These are phyloP conservation scores for Cheilosia variabilis DNA, from an alignment of 2,888 invertebrate genomes.

Conservation along the genomic window DNA sequence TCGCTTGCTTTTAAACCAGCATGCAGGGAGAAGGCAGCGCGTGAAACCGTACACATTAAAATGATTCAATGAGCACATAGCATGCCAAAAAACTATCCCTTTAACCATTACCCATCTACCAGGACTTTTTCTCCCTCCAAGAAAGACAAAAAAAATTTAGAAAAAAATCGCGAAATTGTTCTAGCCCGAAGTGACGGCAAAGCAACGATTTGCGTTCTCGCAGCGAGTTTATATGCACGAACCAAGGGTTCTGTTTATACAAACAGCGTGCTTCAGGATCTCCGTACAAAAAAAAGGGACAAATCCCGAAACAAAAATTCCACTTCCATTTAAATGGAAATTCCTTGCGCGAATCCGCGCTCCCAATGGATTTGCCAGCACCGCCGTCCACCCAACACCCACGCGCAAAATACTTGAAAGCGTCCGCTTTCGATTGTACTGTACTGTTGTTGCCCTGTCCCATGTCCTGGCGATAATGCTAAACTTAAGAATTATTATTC, in stretches of 20 bases:
- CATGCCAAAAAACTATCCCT: conserved; percentile 53
- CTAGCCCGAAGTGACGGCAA: conserved; percentile 36
- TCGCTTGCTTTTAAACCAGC: not conserved
- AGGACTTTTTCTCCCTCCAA: conserved; percentile 8
- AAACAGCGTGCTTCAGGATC: conserved; percentile 1
- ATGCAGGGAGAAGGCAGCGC: not conserved
- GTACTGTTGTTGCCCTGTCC: conserved; percentile 1
- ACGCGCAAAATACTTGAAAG: conserved; percentile 30
- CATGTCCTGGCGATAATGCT: conserved; percentile 12
- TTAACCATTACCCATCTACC: conserved; percentile 24
- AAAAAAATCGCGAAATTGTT: conserved; percentile 34
- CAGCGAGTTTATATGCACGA: conserved; percentile 2
- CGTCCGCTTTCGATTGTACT: conserved; percentile 36
- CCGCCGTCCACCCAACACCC: not conserved
- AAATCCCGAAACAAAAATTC: conserved; percentile 31
- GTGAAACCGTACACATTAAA: conserved; percentile 55
- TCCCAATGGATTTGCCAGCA: not conserved
- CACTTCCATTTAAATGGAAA: conserved; percentile 47
- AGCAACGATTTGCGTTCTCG: conserved; percentile 46
- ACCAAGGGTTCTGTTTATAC: conserved; percentile 1
- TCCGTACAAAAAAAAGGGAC: not conserved
- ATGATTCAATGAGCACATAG: conserved; percentile 63
- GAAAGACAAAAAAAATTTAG: not conserved
- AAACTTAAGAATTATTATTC: conserved; percentile 25
- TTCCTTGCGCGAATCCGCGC: conserved; percentile 19